These are phyloP conservation scores for Sarcophaga variegata DNA, from an alignment of 2,888 invertebrate species.

Conservation along the genomic window DNA sequence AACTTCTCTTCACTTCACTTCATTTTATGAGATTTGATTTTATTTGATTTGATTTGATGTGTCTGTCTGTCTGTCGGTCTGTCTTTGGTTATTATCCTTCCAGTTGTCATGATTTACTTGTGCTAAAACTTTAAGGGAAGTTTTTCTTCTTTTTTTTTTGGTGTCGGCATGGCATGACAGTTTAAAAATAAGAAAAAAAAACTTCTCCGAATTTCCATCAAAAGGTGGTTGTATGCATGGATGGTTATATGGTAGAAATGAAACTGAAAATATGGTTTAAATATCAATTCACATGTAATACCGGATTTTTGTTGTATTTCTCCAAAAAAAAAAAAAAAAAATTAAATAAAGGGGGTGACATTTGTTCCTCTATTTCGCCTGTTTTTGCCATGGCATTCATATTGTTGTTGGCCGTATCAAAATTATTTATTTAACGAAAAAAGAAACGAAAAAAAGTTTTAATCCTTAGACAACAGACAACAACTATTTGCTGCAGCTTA, in stretches of 20 bases:
- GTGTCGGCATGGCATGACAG: too few relatives aligned
- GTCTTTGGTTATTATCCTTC: constrained; percentile 46
- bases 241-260: neutral
- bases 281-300: constrained; percentile 67
- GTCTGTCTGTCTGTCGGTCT: constrained; percentile 8
- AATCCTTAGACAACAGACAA: constrained; percentile 58
- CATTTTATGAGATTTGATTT: constrained; percentile 57
- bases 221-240: constrained; percentile 5
- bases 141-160: constrained; percentile 11
- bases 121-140: constrained; percentile 62
- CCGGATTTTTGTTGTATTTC: constrained; percentile 60
- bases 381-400: neutral
- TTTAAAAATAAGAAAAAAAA: neutral
- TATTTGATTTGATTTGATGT: constrained; percentile 44
- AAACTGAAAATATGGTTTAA: constrained; percentile 33
- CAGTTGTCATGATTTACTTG: constrained; percentile 47
- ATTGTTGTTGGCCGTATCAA: constrained; percentile 45
- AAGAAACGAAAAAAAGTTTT: constrained; percentile 8
- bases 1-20: constrained; percentile 52
- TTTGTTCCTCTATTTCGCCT: neutral
- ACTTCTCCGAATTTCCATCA: neutral
- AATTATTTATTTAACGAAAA: constrained; percentile 66
- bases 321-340: constrained; percentile 4
- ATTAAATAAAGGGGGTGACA: constrained; percentile 47
- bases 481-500: neutral